Evolutionary conservation across 2,113 vertebrate species (phyloP), one percentile per base, ranked within the genome.

Genomic region (Halichoeres trimaculatus): DNA sequence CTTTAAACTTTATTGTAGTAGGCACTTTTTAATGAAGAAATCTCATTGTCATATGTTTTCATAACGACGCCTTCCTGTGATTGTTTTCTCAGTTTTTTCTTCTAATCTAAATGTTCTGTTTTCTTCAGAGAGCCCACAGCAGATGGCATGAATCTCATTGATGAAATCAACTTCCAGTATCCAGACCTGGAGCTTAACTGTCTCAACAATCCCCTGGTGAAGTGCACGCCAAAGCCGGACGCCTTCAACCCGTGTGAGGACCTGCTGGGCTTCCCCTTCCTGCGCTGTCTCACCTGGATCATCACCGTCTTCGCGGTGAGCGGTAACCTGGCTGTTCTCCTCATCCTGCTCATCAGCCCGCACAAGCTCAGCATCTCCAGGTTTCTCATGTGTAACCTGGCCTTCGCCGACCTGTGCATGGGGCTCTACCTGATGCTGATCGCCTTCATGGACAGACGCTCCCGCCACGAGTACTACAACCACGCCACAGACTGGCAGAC

Each of bases 381-480:
- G 45, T 98, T 98, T 65, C 96, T 98, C 56, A 97, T 98, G 94
- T 98, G 97, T 76, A 96, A 98, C 86, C 91, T 98, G 62, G 96
- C 96, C 66, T 95, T 98, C 2, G 97, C 96, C 0, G 96, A 98
- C 68, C 93, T 98, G 1, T 97, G 96, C 92, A 98, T 97, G 96
- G 96, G 96, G 0, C 85, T 99, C 6, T 99, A 98, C 45, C 89
- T 98, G 67, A 90, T 97, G 82, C 94, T 97, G n/a, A 97, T 99
- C 0, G 96, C 96, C 24, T 92, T 93, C 0, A 94, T 96, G 13
- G 96, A 99, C 7, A 85, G 88, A 53, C 91, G 91, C 71, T 98
- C 96, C 0, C 94, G 89, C 0, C 95, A 93, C 0, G 94, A 98
- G 70, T 99, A 98, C 89, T 96, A 98, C 77, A 97, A 98, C 91